Conservation (phyloP, 2,888 invertebrate genomes). For the Cotesia congregata region DNA sequence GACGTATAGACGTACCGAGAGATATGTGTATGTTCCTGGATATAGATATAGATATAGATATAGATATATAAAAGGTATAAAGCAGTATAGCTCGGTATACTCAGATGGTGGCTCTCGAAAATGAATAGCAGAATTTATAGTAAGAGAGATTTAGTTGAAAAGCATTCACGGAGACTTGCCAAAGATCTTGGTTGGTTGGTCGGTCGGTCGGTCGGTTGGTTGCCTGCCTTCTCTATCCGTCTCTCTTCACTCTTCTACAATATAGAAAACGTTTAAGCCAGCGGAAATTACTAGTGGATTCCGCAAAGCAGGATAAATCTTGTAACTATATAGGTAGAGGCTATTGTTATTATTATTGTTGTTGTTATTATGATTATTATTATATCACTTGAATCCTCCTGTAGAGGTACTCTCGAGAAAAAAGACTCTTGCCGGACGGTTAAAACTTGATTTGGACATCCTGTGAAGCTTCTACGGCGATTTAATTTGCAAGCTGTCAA, state of each 20-base stretch:
- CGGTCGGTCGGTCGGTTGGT: not conserved
- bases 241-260: slow-evolving; percentile 3
- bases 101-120: slow-evolving; percentile 17
- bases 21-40: not conserved
- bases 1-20: not conserved
- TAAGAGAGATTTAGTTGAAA: slow-evolving; percentile 28
- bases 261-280: slow-evolving; percentile 20
- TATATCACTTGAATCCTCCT: not conserved
- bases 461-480: slow-evolving; percentile 25
- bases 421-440: slow-evolving; percentile 13
- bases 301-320: slow-evolving; percentile 24
- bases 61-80: slow-evolving; percentile 1
- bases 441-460: slow-evolving; percentile 32
- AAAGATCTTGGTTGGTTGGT: slow-evolving; percentile 8
- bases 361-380: not conserved
- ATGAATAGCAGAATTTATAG: slow-evolving; percentile 31
- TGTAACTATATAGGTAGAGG: not conserved
- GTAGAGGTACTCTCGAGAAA: not conserved
- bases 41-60: not conserved
- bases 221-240: not conserved
- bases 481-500: slow-evolving; percentile 34
- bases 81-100: not conserved
- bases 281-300: slow-evolving; percentile 28
- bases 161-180: slow-evolving; percentile 19
- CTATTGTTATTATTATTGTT: not conserved